Percentiles rank a stretch among this genome's conserved stretches.
These are phyloP conservation scores for Hypotaenidia philippensis DNA, from an alignment of 2,797 vertebrate genomes.

Conservation along the genomic window DNA sequence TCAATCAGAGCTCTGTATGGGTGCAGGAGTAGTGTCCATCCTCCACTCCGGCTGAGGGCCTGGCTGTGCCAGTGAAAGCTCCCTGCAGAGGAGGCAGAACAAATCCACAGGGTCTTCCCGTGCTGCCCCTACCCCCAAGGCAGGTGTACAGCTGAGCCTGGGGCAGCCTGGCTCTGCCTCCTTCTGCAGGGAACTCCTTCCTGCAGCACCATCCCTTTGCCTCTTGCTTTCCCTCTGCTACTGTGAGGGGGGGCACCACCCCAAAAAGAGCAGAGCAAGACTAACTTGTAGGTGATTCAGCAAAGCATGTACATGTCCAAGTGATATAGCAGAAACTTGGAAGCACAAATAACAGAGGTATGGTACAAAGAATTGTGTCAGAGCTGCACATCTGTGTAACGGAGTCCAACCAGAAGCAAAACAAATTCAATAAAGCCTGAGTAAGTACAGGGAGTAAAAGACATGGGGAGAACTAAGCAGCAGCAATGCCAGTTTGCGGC, in stretches of 20 bases:
- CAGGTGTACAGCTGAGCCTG: neutral
- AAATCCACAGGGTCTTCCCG: rapidly evolving
- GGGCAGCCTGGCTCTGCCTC: neutral
- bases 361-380: neutral
- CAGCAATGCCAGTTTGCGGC: neutral
- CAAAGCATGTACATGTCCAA: neutral
- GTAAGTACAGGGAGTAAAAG: neutral
- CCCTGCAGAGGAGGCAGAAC: neutral
- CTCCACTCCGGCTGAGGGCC: neutral
- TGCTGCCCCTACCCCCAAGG: neutral
- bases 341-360: neutral
- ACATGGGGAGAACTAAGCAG: neutral
- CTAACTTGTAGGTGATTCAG: neutral
- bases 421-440: neutral
- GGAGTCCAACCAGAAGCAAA: neutral
- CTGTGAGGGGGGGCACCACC: neutral
- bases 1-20: neutral
- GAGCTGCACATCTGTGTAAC: neutral
- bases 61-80: neutral
- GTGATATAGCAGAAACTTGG: neutral
- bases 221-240: neutral
- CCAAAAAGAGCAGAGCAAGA: neutral
- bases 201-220: neutral
- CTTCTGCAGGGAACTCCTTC: neutral
- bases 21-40: neutral